These are phyloP conservation scores for Myanophis thanlyinensis DNA, from an alignment of 2,113 vertebrate species.

Conservation along the genomic window DNA sequence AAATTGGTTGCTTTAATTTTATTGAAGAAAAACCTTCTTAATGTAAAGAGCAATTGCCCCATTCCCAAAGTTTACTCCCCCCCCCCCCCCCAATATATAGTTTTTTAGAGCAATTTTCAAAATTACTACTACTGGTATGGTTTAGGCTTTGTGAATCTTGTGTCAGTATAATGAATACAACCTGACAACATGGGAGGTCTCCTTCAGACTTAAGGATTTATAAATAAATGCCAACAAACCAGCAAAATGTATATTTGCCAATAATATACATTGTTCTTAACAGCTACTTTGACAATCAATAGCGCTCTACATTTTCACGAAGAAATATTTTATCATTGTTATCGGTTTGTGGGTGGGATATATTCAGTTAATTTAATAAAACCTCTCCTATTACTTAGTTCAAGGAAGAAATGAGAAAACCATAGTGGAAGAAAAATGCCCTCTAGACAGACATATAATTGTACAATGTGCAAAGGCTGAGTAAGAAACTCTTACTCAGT, in stretches of 20 bases:
- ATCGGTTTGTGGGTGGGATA: neutral
- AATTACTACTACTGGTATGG: neutral
- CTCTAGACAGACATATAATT: constrained; percentile 23
- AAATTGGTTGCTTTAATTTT: neutral
- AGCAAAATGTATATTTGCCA: constrained; percentile 14
- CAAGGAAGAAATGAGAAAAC: constrained; percentile 29
- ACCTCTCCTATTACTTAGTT: constrained; percentile 11
- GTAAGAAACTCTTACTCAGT: constrained; percentile 26
- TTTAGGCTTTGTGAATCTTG: neutral
- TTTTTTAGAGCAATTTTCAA: neutral
- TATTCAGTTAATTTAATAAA: constrained; percentile 49
- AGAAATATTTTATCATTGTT: neutral
- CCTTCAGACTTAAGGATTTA: neutral
- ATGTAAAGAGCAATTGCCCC: neutral
- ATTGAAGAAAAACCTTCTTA: neutral
- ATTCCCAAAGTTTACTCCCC: neutral
- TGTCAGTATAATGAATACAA: neutral
- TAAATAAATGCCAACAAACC: constrained; percentile 2
- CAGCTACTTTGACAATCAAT: neutral
- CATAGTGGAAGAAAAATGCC: constrained; percentile 35
- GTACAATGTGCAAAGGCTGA: neutral
- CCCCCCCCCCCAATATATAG: no score
- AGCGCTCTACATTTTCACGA: neutral
- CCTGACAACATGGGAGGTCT: neutral
- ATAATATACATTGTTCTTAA: constrained; percentile 21